Base-by-base conservation (phyloP, 2,113 vertebrate species). In the Serinus canaria region DNA sequence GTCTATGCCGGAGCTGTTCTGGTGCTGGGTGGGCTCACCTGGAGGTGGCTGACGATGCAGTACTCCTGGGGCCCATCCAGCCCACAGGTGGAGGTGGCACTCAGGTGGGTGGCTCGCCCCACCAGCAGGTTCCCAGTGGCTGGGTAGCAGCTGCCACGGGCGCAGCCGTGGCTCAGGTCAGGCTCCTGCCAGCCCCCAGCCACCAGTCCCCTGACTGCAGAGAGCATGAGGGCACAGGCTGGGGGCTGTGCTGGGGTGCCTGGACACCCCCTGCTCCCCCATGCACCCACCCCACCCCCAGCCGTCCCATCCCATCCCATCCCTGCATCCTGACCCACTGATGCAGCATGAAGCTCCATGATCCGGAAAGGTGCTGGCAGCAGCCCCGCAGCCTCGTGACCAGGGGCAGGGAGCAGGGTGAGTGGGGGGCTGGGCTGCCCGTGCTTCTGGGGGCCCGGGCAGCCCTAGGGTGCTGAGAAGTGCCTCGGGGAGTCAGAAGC, bases 21-120 rank as follows among this genome's bases (percentile, higher is more conserved):
- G 4, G 41, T 46, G 53, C 49, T 2, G 3, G 27, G 73, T 39
- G 56, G 43, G 47, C 93, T 96, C 81, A 96, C 96, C 96, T 95
- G 98, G 31, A 98, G 97, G 87, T 99, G 98, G 96, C 98, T 99
- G 96, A 99, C 98, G 4, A 99, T 98, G 83, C 98, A 99, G 96
- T 98, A 99, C 11, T 95, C 96, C 78, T 99, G 97, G 3, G 97
- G 98, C 18, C 88, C 41, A 0, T 96, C 30, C 62, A 98, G 88
- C 35, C 99, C 98, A 0, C 98, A 99, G 13, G 98, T 98, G 41
- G 98, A 99, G 28, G 98, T 98, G 76, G 98, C 90, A 1, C 90
- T 97, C 58, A 99, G 96, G 66, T 93, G 98, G 67, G 97, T 46
- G 14, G 96, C 96, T 66, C 97, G 93, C n/a, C 98, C 99, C 98